Percentiles rank a stretch among this genome's conserved stretches.
Conservation (phyloP, 1,140 invertebrate genomes). For the Ceratosolen fusciceps region DNA sequence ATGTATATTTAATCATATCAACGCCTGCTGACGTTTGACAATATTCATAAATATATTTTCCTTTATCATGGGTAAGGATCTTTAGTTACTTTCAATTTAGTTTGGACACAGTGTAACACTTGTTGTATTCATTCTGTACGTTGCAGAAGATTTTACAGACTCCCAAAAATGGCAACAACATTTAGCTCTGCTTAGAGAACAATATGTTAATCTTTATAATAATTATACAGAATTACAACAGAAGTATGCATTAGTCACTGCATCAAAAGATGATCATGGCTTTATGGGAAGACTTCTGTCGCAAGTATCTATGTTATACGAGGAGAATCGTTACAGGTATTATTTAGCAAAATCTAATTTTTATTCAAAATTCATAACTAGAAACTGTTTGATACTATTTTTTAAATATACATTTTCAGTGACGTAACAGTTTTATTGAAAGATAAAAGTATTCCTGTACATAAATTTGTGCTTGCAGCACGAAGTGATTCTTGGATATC, state of each 20-base stretch:
- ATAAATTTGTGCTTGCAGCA: conserved; percentile 92
- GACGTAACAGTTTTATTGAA: conserved; percentile 82
- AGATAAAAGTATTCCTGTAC: conserved; percentile 81
- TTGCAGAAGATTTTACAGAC: conserved; percentile 57
- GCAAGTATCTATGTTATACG: conserved; percentile 85
- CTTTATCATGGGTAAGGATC: conserved; percentile 30
- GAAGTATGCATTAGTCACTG: conserved; percentile 83
- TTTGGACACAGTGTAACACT: background rate
- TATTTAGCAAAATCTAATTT: conserved; percentile 20
- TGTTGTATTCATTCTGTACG: too few relatives aligned
- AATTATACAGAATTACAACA: conserved; percentile 85
- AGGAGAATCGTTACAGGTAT: conserved; percentile 82
- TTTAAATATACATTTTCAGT: conserved; percentile 67
- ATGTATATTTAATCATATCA: conserved; percentile 23
- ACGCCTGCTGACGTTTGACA: conserved; percentile 23
- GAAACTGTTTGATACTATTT: conserved; percentile 17
- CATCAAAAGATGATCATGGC: conserved; percentile 77
- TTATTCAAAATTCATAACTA: background rate
- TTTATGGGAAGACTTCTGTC: conserved; percentile 86
- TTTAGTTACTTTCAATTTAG: background rate
- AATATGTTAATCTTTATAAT: conserved; percentile 92
- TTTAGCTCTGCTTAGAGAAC: conserved; percentile 86
- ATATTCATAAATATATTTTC: conserved; percentile 5
- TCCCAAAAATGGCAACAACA: conserved; percentile 87
- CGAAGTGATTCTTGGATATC: conserved; percentile 83